Percentiles rank a stretch among this genome's conserved stretches.
These are phyloP conservation scores for Pelmatolapia mariae DNA, from an alignment of 2,113 vertebrate genomes.

Conservation along the genomic window DNA sequence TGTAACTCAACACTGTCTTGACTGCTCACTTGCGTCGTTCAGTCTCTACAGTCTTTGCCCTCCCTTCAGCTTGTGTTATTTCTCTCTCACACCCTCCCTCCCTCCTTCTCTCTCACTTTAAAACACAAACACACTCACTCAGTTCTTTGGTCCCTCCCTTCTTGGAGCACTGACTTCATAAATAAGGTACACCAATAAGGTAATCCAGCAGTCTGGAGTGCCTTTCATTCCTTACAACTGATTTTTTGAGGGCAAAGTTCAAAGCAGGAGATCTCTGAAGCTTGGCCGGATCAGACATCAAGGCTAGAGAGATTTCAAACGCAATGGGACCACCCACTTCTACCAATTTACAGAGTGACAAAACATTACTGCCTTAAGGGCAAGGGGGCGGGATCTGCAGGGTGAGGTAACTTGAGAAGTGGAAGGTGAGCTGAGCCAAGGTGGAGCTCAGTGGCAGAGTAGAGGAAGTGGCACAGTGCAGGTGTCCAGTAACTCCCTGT, in stretches of 20 bases:
- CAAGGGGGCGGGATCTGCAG: not conserved
- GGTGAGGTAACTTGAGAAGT: slow-evolving; percentile 58
- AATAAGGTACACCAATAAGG: slow-evolving; percentile 62
- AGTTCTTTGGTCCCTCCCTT: slow-evolving; percentile 61
- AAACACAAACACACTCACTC: slow-evolving; percentile 62
- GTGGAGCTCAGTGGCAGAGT: slow-evolving; percentile 37
- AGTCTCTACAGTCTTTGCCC: slow-evolving; percentile 5
- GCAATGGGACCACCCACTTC: not conserved
- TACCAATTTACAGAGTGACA: slow-evolving; percentile 18
- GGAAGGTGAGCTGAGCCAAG: slow-evolving; percentile 53
- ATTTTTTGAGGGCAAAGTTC: slow-evolving; percentile 75
- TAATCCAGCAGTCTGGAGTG: slow-evolving; percentile 68
- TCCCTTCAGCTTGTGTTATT: slow-evolving; percentile 72
- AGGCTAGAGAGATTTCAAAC: not conserved
- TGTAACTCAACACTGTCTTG: slow-evolving; percentile 34
- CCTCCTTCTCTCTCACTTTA: slow-evolving; percentile 30
- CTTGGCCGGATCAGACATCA: not conserved
- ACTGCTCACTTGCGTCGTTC: slow-evolving; percentile 9
- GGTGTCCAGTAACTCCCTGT: slow-evolving; percentile 45
- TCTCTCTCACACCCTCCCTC: slow-evolving; percentile 74
- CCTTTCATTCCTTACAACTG: slow-evolving; percentile 82
- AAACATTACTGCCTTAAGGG: slow-evolving; percentile 28
- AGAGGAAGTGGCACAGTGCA: slow-evolving; percentile 62
- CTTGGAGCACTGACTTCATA: slow-evolving; percentile 63
- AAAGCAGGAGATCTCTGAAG: slow-evolving; percentile 67